These are phyloP conservation scores for Lepidocyrtinus sp. DNA, from an alignment of 2,888 invertebrate species.

Conservation along the genomic window DNA sequence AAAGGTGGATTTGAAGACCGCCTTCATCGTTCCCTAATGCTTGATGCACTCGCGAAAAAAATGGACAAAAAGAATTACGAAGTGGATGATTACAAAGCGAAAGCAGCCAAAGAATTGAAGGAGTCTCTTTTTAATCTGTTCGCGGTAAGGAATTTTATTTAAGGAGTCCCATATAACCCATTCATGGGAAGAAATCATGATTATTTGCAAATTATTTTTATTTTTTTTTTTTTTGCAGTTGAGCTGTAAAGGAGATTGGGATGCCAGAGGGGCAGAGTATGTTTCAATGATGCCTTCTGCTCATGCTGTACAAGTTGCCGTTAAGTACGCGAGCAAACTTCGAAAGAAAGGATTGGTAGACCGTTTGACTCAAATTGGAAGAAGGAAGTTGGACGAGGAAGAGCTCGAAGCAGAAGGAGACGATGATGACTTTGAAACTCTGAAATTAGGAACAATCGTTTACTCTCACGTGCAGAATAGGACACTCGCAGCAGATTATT, in stretches of 20 bases:
- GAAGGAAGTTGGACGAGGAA: constrained; percentile 70
- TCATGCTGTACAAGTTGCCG: constrained; percentile 84
- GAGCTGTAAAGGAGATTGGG: constrained; percentile 87
- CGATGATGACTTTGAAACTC: constrained; percentile 66
- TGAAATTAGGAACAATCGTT: constrained; percentile 52
- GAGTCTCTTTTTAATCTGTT: constrained; percentile 91
- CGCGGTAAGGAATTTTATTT: no score
- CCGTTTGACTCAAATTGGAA: constrained; percentile 79
- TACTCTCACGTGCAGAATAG: constrained; percentile 47
- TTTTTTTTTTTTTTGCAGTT: constrained; percentile 77
- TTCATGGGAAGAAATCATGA: no score
- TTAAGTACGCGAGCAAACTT: constrained; percentile 89
- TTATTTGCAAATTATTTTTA: no score
- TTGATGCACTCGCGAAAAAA: constrained; percentile 62
- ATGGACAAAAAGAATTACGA: constrained; percentile 70
- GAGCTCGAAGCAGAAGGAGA: constrained; percentile 65
- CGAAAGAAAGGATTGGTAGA: constrained; percentile 85
- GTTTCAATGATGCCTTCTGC: constrained; percentile 86
- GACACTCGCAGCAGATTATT: constrained; percentile 28
- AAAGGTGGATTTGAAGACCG: constrained; percentile 84
- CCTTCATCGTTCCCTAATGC: constrained; percentile 63
- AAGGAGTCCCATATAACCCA: no score
- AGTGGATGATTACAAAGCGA: constrained; percentile 71
- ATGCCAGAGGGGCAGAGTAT: constrained; percentile 89
- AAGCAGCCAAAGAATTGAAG: constrained; percentile 80